These are phyloP conservation scores for Heliconius cydno DNA, from an alignment of 2,888 invertebrate species.

Conservation along the genomic window DNA sequence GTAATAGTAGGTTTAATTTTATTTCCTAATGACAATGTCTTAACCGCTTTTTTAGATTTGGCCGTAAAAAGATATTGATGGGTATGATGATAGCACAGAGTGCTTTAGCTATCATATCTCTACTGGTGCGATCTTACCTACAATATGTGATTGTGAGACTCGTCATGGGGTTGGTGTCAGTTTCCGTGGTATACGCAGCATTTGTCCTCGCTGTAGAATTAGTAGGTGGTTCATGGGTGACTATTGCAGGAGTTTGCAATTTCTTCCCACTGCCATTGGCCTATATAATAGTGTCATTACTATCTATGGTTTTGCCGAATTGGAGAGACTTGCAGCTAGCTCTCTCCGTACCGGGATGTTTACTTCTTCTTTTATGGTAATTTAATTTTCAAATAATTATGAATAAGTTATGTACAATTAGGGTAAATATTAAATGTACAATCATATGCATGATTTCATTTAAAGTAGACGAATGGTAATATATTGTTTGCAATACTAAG, in stretches of 20 bases:
- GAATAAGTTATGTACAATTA: neutral
- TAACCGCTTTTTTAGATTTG: slow-evolving; percentile 85
- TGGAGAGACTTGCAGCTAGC: slow-evolving; percentile 89
- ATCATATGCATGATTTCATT: no score
- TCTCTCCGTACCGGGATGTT: slow-evolving; percentile 88
- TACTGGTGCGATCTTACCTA: slow-evolving; percentile 87
- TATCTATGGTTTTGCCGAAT: slow-evolving; percentile 88
- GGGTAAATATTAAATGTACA: no score
- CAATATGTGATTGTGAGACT: slow-evolving; percentile 88
- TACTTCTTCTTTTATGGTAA: slow-evolving; percentile 87
- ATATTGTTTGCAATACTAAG: neutral
- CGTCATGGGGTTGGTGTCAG: slow-evolving; percentile 89
- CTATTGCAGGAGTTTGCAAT: slow-evolving; percentile 91
- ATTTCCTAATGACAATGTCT: neutral
- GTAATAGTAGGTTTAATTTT: neutral
- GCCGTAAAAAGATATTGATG: slow-evolving; percentile 89
- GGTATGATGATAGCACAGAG: slow-evolving; percentile 87
- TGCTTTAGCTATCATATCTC: slow-evolving; percentile 86
- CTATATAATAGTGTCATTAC: slow-evolving; percentile 88
- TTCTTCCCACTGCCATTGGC: slow-evolving; percentile 90
- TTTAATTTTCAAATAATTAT: slow-evolving; percentile 47
- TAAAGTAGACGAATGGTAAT: no score
- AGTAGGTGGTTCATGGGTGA: slow-evolving; percentile 91
- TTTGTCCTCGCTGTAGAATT: slow-evolving; percentile 91
- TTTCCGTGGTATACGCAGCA: slow-evolving; percentile 92